Base-by-base conservation (phyloP, 2,888 invertebrate genomes). In the Poecilus cupreus region DNA sequence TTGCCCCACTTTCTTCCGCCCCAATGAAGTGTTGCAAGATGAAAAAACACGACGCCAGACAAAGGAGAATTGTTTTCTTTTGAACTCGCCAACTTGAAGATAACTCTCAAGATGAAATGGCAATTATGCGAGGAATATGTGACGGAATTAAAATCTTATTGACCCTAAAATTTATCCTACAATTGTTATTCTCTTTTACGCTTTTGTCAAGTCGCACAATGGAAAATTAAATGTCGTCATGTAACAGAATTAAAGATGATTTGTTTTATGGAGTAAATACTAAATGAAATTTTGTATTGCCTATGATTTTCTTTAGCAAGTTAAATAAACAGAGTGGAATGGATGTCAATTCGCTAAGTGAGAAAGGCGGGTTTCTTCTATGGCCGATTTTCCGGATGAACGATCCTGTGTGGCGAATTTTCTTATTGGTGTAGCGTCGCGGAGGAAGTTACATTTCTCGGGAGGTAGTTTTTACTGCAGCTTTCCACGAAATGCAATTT, bases 381-480 rank as follows among this genome's bases (percentile, higher is more conserved):
- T 60, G 60, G 26, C 6, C 26, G 60, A 26, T 60, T 60, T 60
- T 26, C n/a, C 60, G 26, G 24, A 26, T 13, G 26, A 60, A 10
- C 22, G 60, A n/a, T 22, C 26, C 26, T 60, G 60, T 60, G 60
- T 60, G 60, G 60, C 60, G 60, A 60, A 60, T 60, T 60, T 60
- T 60, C 26, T 24, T 60, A 60, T 60, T 60, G 60, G 26, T 13
- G 60, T n/a, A 60, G n/a, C n/a, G n/a, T n/a, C n/a, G n/a, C n/a
- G n/a, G 26, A 60, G 26, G n/a, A 43, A 43, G 43, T 43, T 43
- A 13, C 43, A 43, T 43, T 43, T 43, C 43, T n/a, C 43, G 43
- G 43, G n/a, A 43, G 43, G n/a, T n/a, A 43, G 43, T 43, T 43
- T 13, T 43, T 13, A 13, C 43, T 43, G 43, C 43, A 43, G 60